Conservation (phyloP, 2,797 vertebrate genomes). For the Manis pentadactyla region DNA sequence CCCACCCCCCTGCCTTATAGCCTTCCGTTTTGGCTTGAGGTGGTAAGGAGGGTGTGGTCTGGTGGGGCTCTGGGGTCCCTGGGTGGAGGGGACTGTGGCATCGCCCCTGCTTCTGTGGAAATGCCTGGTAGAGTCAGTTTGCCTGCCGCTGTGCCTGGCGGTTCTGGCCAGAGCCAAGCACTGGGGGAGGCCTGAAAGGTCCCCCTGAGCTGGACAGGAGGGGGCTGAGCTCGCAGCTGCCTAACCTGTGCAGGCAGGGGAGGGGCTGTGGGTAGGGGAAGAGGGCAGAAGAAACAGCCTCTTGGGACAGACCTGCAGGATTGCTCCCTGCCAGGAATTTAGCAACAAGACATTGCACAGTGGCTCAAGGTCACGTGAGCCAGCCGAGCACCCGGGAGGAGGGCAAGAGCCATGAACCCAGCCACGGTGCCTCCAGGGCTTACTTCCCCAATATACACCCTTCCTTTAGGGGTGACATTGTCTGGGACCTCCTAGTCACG, state of each 20-base stretch:
- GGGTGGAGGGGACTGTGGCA: not conserved
- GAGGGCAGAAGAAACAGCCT: too few species aligned
- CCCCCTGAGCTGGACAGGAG: fast-evolving
- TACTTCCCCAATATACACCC: fast-evolving
- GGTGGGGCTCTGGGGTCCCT: fast-evolving
- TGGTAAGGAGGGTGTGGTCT: not conserved
- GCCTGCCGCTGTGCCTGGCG: not conserved
- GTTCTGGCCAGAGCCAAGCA: fast-evolving
- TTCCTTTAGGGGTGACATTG: too few species aligned
- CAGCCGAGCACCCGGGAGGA: fast-evolving
- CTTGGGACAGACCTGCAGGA: not conserved
- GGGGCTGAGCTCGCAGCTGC: not conserved
- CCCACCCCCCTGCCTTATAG: not conserved
- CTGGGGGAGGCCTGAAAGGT: fast-evolving
- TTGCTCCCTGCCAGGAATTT: not conserved
- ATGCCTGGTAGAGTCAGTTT: too few species aligned
- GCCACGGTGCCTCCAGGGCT: fast-evolving
- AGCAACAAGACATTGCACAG: not conserved
- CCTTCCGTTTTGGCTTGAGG: not conserved
- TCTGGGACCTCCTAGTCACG: not conserved
- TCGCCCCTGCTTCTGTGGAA: not conserved
- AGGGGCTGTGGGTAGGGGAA: not conserved
- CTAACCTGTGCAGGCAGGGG: fast-evolving
- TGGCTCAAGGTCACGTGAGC: too few species aligned
- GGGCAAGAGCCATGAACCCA: fast-evolving